Conservation (phyloP, 2,797 vertebrate genomes). For the Gallinago solitaria region DNA sequence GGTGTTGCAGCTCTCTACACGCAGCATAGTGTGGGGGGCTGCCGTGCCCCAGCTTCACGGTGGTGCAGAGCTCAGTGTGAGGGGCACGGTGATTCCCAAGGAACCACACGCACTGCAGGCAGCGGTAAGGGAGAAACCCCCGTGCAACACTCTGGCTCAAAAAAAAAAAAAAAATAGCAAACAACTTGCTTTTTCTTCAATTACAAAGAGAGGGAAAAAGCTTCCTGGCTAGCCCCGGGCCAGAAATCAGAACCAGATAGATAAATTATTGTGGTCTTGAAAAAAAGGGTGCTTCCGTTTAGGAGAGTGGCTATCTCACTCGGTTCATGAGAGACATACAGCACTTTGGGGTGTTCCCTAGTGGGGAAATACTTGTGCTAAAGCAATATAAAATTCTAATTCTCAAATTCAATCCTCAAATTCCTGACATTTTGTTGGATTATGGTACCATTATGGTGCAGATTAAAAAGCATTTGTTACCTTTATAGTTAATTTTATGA, state of each 20-base stretch:
- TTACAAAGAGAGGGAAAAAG: neutral
- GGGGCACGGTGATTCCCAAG: neutral
- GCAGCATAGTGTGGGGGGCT: rapidly evolving
- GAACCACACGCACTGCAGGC: neutral
- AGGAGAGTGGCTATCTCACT: neutral
- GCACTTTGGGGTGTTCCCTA: neutral
- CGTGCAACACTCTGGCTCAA: neutral
- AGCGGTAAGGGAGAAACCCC: neutral
- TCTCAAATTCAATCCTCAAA: neutral
- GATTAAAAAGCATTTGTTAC: constrained; percentile 39
- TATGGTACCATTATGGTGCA: neutral
- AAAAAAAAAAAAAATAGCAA: neutral
- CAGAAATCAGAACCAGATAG: neutral
- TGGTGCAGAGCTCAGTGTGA: neutral
- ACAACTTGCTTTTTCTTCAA: neutral
- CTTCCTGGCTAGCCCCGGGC: neutral
- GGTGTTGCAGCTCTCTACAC: neutral
- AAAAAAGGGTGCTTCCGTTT: neutral
- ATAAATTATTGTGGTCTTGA: neutral
- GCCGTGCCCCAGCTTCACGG: neutral
- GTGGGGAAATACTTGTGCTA: neutral
- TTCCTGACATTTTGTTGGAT: constrained; percentile 4
- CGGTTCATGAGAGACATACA: neutral
- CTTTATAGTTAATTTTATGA: constrained; percentile 15
- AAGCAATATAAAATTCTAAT: neutral